Evolutionary conservation across 2,797 vertebrate genomes (phyloP), one percentile per base, ranked within the genome.

Genomic region (Fistularia commersonii): DNA sequence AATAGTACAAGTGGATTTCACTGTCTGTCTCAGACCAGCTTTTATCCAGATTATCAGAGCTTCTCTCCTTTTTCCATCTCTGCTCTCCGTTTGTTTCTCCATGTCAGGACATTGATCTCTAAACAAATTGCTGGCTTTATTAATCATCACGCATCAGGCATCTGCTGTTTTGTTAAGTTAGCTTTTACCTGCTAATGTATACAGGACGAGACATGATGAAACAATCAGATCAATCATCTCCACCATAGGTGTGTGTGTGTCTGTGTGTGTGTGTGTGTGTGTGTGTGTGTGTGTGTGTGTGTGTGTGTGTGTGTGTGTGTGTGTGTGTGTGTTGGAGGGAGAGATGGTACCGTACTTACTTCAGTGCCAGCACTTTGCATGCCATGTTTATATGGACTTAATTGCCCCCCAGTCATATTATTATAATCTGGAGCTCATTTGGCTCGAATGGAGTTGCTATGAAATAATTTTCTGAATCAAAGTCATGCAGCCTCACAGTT

Each of bases 81-180:
- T 23, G 23, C 23, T 23, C 23, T 23, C 23, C 23, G 23, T 23
- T 23, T 2, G 23, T 23, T 23, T 64, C 69, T 70, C 47, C 3
- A 41, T 43, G 41, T 66, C 74, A 5, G 39, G 32, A 67, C 59
- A 80, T 88, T 78, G 84, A 88, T 88, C 86, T 76, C 79, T 84
- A 77, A 15, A 57, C 79, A 84, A 86, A 89, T 85, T 84, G 90
- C 91, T 89, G 90, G 87, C 92, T 90, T 89, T 76, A 62, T 60
- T 64, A 32, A 52, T 35, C 14, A 23, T 23, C 4, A 4, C 4
- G 4, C 23, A 23, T 23, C 62, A 3, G 64, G 52, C 70, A 64
- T 73, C 69, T 77, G 80, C 44, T 44, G 53, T n/a, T 92, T 90
- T 92, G 89, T 94, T 91, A 92, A 64, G 83, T 88, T 87, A 62